phyloP scores from a whole-genome alignment of 2,888 invertebrate genomes.

The Drosophila eohydei region DNA sequence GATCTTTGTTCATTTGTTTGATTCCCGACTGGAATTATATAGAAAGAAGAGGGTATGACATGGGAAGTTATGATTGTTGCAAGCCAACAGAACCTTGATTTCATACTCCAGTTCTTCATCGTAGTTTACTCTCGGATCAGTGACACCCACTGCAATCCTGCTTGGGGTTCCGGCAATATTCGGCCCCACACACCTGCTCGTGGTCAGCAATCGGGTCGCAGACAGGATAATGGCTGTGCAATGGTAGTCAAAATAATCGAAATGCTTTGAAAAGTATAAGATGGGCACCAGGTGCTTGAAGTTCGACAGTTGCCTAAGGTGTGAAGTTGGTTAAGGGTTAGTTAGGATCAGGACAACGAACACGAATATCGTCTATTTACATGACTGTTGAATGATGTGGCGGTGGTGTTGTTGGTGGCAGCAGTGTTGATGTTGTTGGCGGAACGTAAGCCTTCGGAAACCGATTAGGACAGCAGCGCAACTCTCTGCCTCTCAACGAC shows the following conservation, averaged over 20 bases:
- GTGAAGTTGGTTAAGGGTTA: background rate
- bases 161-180: background rate
- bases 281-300: conserved; percentile 10
- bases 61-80: background rate
- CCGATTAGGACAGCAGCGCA: conserved; percentile 23
- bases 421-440: background rate
- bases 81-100: background rate
- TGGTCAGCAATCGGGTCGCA: conserved; percentile 7
- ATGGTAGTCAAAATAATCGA: background rate
- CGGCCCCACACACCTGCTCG: conserved; percentile 7
- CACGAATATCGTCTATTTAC: background rate
- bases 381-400: background rate
- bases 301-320: background rate
- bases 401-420: background rate
- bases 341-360: too few species aligned
- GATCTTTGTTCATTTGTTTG: background rate
- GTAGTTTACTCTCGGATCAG: background rate
- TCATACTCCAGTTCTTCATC: accelerated
- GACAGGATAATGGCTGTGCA: conserved; percentile 43
- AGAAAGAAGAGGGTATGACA: background rate
- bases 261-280: accelerated
- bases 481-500: background rate
- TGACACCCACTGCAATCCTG: background rate
- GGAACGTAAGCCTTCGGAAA: background rate
- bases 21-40: background rate